These are phyloP conservation scores for Bovichtus diacanthus DNA, from an alignment of 2,797 vertebrate species.

Conservation along the genomic window DNA sequence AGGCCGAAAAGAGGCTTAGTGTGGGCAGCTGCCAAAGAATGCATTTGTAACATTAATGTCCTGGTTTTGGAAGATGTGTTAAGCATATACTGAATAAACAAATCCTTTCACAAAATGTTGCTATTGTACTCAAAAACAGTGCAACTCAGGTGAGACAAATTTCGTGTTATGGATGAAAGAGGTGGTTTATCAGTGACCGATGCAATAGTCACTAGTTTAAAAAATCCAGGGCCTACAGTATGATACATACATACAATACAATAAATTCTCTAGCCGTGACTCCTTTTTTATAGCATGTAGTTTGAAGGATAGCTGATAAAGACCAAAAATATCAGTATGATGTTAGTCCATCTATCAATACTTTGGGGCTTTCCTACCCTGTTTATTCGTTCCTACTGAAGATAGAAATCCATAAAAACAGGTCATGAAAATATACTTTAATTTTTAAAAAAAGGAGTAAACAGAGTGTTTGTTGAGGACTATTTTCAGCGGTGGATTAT, in stretches of 20 bases:
- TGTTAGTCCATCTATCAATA: not conserved
- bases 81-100: slow-evolving; percentile 47
- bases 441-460: not conserved
- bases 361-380: not conserved
- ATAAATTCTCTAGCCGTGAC: not conserved
- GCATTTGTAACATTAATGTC: slow-evolving; percentile 75
- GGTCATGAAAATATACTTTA: not conserved
- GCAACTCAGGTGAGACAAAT: not conserved
- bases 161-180: slow-evolving; percentile 1
- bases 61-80: slow-evolving; percentile 53
- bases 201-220: not conserved
- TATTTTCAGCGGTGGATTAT: not conserved
- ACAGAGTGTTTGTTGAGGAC: not conserved
- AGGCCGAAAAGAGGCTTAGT: slow-evolving; percentile 78
- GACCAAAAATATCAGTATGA: not conserved
- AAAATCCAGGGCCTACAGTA: not conserved
- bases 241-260: not conserved
- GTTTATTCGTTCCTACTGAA: not conserved
- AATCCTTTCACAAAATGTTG: slow-evolving; percentile 48
- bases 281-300: not conserved
- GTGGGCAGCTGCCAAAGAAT: slow-evolving; percentile 70
- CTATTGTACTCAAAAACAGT: slow-evolving; percentile 28
- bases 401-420: not conserved
- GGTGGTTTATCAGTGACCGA: too few species aligned
- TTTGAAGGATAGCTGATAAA: not conserved